A percentile compares a stretch with the other conserved stretches of the same genome.
Conservation (phyloP, 2,797 vertebrate species). For the Sphaeramia orbicularis region DNA sequence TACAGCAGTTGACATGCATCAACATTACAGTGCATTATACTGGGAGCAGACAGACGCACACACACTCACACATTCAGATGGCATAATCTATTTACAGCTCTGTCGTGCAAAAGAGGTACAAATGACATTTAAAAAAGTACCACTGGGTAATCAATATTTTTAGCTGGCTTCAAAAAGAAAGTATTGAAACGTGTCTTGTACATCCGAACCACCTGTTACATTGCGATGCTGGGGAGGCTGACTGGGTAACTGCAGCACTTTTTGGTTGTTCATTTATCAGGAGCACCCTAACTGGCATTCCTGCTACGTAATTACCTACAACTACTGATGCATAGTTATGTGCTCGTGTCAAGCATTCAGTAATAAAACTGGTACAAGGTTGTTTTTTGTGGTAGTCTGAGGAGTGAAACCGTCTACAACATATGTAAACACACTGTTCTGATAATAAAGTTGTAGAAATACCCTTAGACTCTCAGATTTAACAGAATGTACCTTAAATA, state of each 20-base stretch:
- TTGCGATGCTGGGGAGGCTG: constrained; percentile 53
- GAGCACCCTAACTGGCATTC: constrained; percentile 42
- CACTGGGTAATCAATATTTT: constrained; percentile 64
- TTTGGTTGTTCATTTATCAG: constrained; percentile 76
- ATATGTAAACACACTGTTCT: constrained; percentile 67
- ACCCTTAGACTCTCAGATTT: constrained; percentile 52
- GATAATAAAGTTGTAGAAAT: constrained; percentile 50
- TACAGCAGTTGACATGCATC: constrained; percentile 86
- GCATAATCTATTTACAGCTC: constrained; percentile 73
- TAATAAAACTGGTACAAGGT: constrained; percentile 55
- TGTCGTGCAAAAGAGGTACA: constrained; percentile 85
- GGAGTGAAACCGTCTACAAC: constrained; percentile 43
- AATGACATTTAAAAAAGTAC: constrained; percentile 77
- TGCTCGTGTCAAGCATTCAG: constrained; percentile 58
- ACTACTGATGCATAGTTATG: constrained; percentile 80
- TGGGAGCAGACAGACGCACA: constrained; percentile 63
- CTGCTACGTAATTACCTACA: constrained; percentile 52
- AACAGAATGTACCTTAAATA: constrained; percentile 18
- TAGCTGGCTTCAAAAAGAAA: constrained; percentile 58
- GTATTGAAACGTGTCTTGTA: constrained; percentile 52
- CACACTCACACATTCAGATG: constrained; percentile 53
- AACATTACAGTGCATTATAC: constrained; percentile 80
- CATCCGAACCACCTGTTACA: constrained; percentile 69
- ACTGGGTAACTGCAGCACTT: constrained; percentile 72
- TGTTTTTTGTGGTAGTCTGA: constrained; percentile 44